A percentile compares a stretch with the other conserved stretches of the same genome.
These are phyloP conservation scores for Trachymyrmex septentrionalis DNA, from an alignment of 1,140 invertebrate genomes.

Conservation along the genomic window DNA sequence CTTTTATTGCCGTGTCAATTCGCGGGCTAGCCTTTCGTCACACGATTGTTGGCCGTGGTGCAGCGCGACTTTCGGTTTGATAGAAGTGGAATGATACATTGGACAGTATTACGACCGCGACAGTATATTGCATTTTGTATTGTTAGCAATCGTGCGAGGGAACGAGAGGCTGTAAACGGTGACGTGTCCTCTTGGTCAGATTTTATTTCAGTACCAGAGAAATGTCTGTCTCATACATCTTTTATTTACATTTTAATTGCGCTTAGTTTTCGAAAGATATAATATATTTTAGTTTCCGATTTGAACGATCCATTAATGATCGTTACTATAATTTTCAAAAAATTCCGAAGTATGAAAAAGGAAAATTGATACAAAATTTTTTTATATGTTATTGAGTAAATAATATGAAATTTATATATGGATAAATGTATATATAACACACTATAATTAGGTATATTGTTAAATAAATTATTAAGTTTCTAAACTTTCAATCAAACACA, in stretches of 20 bases:
- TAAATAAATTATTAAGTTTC: background rate
- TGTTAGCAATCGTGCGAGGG: conserved; percentile 22
- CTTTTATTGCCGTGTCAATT: conserved; percentile 62
- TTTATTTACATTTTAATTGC: conserved; percentile 1
- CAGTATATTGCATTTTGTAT: conserved; percentile 34
- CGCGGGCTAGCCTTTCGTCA: conserved; percentile 46
- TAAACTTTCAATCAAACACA: background rate
- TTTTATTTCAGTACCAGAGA: conserved; percentile 1
- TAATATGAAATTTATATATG: too few relatives aligned
- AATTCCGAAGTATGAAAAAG: background rate
- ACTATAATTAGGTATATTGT: background rate
- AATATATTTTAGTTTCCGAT: background rate
- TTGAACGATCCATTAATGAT: background rate
- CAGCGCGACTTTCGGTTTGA: conserved; percentile 38
- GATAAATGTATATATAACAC: background rate
- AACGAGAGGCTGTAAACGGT: background rate
- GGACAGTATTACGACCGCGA: conserved; percentile 32
- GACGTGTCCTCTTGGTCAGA: background rate
- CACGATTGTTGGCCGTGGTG: conserved; percentile 18
- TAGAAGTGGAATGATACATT: conserved; percentile 23
- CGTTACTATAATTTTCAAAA: background rate
- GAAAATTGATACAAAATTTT: background rate
- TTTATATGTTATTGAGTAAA: too few relatives aligned
- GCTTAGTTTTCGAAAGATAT: background rate
- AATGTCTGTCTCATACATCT: background rate